phyloP scores from a whole-genome alignment of 1,140 invertebrate species.

The Diabrotica undecimpunctata region DNA sequence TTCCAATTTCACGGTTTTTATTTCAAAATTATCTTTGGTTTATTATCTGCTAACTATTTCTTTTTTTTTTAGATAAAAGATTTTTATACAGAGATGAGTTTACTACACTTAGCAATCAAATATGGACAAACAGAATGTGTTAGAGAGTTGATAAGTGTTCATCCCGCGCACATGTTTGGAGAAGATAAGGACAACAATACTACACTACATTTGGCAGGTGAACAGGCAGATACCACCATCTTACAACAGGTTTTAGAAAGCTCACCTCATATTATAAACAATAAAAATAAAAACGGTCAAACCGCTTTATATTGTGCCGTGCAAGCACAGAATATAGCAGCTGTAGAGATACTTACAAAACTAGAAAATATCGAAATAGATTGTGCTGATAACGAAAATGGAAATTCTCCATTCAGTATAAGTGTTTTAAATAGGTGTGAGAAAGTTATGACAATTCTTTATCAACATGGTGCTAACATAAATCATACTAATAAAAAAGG shows the following conservation, averaged over 20 bases:
- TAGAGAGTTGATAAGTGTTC: not conserved
- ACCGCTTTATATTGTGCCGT: not conserved
- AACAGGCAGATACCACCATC: not conserved
- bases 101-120: slow-evolving; percentile 11
- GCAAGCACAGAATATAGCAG: not conserved
- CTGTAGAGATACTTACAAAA: no score
- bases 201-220: slow-evolving; percentile 3
- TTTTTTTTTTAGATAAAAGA: slow-evolving; percentile 8
- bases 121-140: not conserved
- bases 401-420: no score
- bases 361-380: no score
- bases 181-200: slow-evolving; percentile 4
- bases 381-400: no score
- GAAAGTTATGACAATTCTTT: no score
- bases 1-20: no score
- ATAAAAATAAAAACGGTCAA: slow-evolving; percentile 1
- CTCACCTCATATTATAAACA: not conserved
- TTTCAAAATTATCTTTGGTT: not conserved
- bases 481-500: slow-evolving; percentile 4
- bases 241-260: slow-evolving; percentile 5
- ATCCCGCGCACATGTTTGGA: not conserved
- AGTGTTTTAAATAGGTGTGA: no score
- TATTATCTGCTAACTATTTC: not conserved
- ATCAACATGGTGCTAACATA: not conserved
- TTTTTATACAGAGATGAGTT: slow-evolving; percentile 4